These are phyloP conservation scores for Cyprinodon diabolis DNA, from an alignment of 2,797 vertebrate genomes.

Conservation along the genomic window DNA sequence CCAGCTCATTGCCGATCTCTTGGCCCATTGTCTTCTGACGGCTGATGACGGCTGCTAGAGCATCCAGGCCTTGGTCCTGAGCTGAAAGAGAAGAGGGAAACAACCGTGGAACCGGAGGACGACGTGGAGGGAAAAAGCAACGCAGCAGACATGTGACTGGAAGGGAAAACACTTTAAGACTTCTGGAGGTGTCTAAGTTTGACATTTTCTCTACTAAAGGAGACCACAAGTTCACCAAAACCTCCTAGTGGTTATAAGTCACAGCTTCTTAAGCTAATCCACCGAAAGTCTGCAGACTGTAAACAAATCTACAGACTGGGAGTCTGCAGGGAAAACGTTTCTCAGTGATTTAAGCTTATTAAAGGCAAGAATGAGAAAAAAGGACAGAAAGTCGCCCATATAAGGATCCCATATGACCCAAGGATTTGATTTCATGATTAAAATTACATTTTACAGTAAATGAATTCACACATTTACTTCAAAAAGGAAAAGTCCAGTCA, in stretches of 20 bases:
- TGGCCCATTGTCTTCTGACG: constrained; percentile 96
- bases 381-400: not conserved
- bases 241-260: constrained; percentile 56
- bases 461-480: no score
- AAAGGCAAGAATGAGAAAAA: not conserved
- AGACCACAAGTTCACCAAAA: constrained; percentile 61
- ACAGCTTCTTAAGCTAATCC: constrained; percentile 60
- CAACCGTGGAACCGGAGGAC: not conserved
- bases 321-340: constrained; percentile 50
- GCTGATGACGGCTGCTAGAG: constrained; percentile 91
- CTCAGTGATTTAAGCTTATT: constrained; percentile 16
- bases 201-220: constrained; percentile 58
- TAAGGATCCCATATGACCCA: not conserved
- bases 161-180: not conserved
- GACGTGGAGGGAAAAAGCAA: not conserved
- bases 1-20: constrained; percentile 96
- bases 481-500: no score
- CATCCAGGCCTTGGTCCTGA: constrained; percentile 94
- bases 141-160: not conserved
- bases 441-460: not conserved
- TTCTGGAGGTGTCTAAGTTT: constrained; percentile 49
- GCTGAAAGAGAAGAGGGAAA: constrained; percentile 69
- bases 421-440: not conserved
- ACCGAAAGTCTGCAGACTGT: constrained; percentile 55
- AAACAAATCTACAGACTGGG: constrained; percentile 61